These are phyloP conservation scores for Hippocampus mohnikei DNA, from an alignment of 2,113 vertebrate species.

Conservation along the genomic window DNA sequence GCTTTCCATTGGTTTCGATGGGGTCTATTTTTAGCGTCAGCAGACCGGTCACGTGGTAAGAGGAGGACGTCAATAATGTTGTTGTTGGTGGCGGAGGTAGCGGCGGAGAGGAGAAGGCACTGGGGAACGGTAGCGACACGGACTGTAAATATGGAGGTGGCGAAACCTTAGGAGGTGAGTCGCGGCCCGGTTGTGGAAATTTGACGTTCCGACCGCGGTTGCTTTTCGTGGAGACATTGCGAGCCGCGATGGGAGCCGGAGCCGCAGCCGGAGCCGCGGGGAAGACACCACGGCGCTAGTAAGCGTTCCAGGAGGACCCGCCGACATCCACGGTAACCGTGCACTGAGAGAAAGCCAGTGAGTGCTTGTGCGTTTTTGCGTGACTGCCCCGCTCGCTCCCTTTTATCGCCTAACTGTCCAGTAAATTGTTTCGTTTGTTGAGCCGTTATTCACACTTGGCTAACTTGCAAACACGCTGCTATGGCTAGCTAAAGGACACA, in stretches of 20 bases:
- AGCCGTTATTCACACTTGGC: constrained; percentile 5
- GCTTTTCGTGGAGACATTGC: constrained; percentile 10
- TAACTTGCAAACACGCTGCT: constrained; percentile 25
- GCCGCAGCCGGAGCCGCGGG: constrained; percentile 33
- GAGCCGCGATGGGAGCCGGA: constrained; percentile 23
- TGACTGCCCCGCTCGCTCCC: background rate
- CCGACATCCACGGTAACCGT: constrained; percentile 57
- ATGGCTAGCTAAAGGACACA: constrained; percentile 32
- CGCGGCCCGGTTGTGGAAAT: constrained; percentile 8
- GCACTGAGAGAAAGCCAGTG: background rate
- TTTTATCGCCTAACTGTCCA: background rate
- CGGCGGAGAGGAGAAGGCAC: constrained; percentile 15
- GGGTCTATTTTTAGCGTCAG: constrained; percentile 62
- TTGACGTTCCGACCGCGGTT: background rate
- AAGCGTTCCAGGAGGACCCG: constrained; percentile 43
- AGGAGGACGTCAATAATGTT: constrained; percentile 67
- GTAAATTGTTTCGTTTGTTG: background rate
- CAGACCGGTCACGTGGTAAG: constrained; percentile 68
- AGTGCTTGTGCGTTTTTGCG: background rate
- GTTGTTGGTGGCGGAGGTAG: constrained; percentile 56
- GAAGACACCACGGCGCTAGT: constrained; percentile 42
- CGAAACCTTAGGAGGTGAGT: constrained; percentile 34
- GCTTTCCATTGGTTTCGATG: constrained; percentile 45
- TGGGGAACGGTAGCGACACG: constrained; percentile 14
- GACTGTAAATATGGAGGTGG: constrained; percentile 61